Evolutionary conservation across 2,113 vertebrate species (phyloP).

Genomic region (Campylomormyrus numenius): DNA sequence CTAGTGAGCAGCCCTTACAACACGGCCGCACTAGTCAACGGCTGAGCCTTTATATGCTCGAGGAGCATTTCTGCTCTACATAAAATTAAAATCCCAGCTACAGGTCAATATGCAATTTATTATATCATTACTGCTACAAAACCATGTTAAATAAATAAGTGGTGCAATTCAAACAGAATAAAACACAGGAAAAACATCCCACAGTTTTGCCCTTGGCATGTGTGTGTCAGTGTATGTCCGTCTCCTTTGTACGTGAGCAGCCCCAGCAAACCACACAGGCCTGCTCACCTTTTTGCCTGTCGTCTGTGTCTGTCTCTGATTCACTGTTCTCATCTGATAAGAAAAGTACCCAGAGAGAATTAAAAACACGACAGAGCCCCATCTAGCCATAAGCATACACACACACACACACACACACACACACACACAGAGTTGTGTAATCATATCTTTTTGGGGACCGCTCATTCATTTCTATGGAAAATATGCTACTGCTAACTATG

Average conservation of each 20-base stretch:
- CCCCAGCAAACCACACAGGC: background rate
- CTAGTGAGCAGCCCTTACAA: too few relatives aligned
- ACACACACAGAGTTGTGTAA: too few relatives aligned
- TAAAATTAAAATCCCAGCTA: background rate
- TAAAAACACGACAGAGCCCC: background rate
- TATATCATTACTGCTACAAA: background rate
- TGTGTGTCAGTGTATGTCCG: background rate
- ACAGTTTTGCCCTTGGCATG: background rate
- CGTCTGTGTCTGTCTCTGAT: slow-evolving; percentile 81
- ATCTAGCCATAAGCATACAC: background rate
- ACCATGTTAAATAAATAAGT: background rate
- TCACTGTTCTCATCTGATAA: slow-evolving; percentile 79
- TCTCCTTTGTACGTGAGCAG: background rate
- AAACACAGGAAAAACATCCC: background rate
- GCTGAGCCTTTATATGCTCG: background rate
- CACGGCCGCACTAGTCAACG: background rate
- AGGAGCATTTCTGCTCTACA: background rate
- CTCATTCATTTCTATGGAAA: too few relatives aligned
- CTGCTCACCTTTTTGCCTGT: slow-evolving; percentile 74
- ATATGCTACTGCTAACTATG: too few relatives aligned
- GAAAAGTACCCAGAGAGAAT: background rate
- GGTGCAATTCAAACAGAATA: background rate
- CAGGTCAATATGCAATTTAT: background rate
- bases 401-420: too few relatives aligned
- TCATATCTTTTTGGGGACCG: too few relatives aligned